These are phyloP conservation scores for Phortica okadai DNA, from an alignment of 2,888 invertebrate species.

Conservation along the genomic window DNA sequence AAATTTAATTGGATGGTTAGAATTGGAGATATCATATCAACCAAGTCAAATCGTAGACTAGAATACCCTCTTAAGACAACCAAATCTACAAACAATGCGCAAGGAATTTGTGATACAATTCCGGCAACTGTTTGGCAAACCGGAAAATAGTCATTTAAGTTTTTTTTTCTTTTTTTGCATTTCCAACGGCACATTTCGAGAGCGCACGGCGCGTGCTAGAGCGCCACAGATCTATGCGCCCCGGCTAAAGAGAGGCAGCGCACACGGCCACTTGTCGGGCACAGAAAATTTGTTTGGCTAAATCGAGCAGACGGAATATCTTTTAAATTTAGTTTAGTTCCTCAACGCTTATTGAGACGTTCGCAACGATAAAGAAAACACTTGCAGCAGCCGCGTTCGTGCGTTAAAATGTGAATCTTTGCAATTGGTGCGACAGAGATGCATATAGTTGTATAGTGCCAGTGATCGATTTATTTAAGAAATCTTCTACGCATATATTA, in stretches of 20 bases:
- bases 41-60: too few relatives aligned
- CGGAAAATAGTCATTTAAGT: too few relatives aligned
- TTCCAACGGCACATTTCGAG: too few relatives aligned
- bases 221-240: neutral
- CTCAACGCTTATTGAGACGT: slow-evolving; percentile 64
- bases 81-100: too few relatives aligned
- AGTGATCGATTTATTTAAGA: slow-evolving; percentile 61
- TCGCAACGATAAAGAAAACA: slow-evolving; percentile 48
- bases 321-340: slow-evolving; percentile 72
- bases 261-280: slow-evolving; percentile 34
- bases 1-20: too few relatives aligned
- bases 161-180: too few relatives aligned
- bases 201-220: too few relatives aligned
- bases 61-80: too few relatives aligned
- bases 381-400: slow-evolving; percentile 37
- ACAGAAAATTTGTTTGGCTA: slow-evolving; percentile 38
- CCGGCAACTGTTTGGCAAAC: too few relatives aligned
- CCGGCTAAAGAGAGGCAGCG: slow-evolving; percentile 1
- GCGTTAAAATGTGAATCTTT: slow-evolving; percentile 47
- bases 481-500: slow-evolving; percentile 26
- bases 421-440: slow-evolving; percentile 69
- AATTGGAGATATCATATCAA: too few relatives aligned
- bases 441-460: slow-evolving; percentile 64
- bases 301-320: slow-evolving; percentile 54
- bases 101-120: too few relatives aligned